A percentile compares a stretch with the other conserved stretches of the same genome.
phyloP scores from a whole-genome alignment of 2,888 invertebrate species.

The Yponomeuta evonymella region DNA sequence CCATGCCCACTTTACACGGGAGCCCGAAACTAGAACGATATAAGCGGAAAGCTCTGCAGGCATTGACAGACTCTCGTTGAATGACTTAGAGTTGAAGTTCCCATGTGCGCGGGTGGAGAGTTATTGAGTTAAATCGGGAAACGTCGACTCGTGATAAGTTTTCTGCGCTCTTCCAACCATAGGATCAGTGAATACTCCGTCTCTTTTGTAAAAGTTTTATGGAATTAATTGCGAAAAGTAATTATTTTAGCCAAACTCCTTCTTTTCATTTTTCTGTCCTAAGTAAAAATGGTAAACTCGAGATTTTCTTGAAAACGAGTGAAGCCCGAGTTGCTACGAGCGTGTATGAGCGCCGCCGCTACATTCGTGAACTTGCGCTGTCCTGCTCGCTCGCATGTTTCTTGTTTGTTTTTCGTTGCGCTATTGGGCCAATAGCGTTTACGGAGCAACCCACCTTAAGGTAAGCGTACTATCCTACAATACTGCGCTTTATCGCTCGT shows the following conservation, averaged over 20 bases:
- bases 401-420: slow-evolving; percentile 70
- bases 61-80: slow-evolving; percentile 22
- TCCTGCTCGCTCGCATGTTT: slow-evolving; percentile 65
- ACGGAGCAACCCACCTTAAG: slow-evolving; percentile 74
- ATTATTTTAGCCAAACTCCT: slow-evolving; percentile 10
- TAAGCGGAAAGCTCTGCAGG: slow-evolving; percentile 25
- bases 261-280: slow-evolving; percentile 18
- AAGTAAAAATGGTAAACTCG: slow-evolving; percentile 4
- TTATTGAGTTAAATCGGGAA: slow-evolving; percentile 28
- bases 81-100: slow-evolving; percentile 25
- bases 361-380: slow-evolving; percentile 35
- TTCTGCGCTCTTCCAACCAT: slow-evolving; percentile 43
- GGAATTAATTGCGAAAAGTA: slow-evolving; percentile 27
- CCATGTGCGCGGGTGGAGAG: slow-evolving; percentile 16
- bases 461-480: slow-evolving; percentile 62
- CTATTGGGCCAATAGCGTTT: slow-evolving; percentile 73
- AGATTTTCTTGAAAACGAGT: not conserved
- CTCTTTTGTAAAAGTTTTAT: slow-evolving; percentile 41
- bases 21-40: slow-evolving; percentile 26
- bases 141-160: slow-evolving; percentile 45
- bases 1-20: slow-evolving; percentile 68
- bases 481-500: slow-evolving; percentile 67
- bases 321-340: not conserved
- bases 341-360: slow-evolving; percentile 2
- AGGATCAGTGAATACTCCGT: slow-evolving; percentile 33